phyloP scores from a whole-genome alignment of 1,140 invertebrate genomes.

The Bilobella aurantiaca region DNA sequence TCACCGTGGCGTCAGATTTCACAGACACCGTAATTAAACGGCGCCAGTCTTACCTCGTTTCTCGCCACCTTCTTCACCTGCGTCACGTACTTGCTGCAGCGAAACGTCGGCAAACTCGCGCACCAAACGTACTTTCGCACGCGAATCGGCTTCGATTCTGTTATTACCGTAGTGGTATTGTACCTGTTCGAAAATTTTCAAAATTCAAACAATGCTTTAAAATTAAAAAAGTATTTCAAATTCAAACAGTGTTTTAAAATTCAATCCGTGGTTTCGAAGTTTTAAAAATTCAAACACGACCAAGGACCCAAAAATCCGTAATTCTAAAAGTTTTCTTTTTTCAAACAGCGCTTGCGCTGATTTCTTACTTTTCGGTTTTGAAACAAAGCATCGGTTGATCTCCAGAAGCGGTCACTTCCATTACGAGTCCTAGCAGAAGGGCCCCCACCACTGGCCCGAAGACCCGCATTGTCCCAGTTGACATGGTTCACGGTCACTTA shows the following conservation, averaged over 20 bases:
- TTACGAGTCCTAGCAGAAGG: background rate
- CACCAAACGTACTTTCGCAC: conserved; percentile 69
- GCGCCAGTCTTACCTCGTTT: conserved; percentile 45
- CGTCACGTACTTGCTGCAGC: conserved; percentile 74
- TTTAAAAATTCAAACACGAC: too few species aligned
- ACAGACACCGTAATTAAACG: background rate
- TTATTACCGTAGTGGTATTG: conserved; percentile 56
- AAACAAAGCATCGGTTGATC: conserved; percentile 27
- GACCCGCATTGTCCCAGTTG: too few species aligned
- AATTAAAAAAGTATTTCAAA: conserved; percentile 20
- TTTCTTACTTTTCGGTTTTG: conserved; percentile 26
- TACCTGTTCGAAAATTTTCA: conserved; percentile 50
- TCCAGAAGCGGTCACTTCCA: background rate
- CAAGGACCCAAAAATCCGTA: conserved; percentile 19
- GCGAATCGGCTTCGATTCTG: conserved; percentile 68
- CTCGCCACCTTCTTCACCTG: conserved; percentile 59
- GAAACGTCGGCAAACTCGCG: conserved; percentile 60
- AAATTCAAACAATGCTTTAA: background rate
- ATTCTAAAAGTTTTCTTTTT: background rate
- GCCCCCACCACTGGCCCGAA: too few species aligned
- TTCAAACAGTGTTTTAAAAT: too few species aligned
- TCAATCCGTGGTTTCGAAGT: too few species aligned
- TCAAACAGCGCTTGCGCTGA: background rate
- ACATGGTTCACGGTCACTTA: too few species aligned
- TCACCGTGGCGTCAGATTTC: conserved; percentile 28